Percentiles rank a stretch among this genome's conserved stretches.
Conservation (phyloP, 2,797 vertebrate species). For the Lagodon rhomboides region DNA sequence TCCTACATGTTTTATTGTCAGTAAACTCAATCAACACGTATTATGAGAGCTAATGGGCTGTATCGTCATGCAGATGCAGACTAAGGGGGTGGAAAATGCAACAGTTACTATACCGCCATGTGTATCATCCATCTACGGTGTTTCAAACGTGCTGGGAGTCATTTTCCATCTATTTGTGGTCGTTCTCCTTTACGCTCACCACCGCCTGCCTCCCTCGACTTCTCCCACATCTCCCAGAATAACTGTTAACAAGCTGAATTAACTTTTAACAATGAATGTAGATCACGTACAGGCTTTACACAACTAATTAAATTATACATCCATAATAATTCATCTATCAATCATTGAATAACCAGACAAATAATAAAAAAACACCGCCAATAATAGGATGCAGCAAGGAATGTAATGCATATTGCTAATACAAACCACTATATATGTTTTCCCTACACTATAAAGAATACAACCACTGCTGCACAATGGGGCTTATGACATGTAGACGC, state of each 20-base stretch:
- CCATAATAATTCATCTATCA: slow-evolving; percentile 6
- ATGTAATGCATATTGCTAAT: not conserved
- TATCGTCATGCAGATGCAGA: slow-evolving; percentile 55
- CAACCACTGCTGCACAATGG: not conserved
- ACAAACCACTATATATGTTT: not conserved
- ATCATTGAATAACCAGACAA: not conserved
- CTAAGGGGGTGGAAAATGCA: slow-evolving; percentile 25
- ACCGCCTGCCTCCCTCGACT: not conserved
- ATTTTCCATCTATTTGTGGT: slow-evolving; percentile 18
- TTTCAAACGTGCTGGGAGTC: slow-evolving; percentile 42
- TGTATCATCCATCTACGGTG: slow-evolving; percentile 51
- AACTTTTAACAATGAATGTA: not conserved
- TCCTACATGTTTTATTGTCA: slow-evolving; percentile 50
- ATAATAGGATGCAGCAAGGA: not conserved
- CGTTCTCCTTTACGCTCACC: slow-evolving; percentile 14
- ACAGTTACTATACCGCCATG: slow-evolving; percentile 22
- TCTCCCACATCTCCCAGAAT: slow-evolving; percentile 6
- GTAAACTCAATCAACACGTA: slow-evolving; percentile 64
- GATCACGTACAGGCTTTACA: slow-evolving; percentile 5
- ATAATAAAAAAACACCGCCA: not conserved
- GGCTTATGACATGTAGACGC: not conserved
- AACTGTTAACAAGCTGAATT: slow-evolving; percentile 8
- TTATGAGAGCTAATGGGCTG: slow-evolving; percentile 69
- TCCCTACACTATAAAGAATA: not conserved
- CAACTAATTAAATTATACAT: not conserved